A percentile compares a stretch with the other conserved stretches of the same genome.
phyloP scores from a whole-genome alignment of 2,888 invertebrate species.

The Microplitis deprimator region DNA sequence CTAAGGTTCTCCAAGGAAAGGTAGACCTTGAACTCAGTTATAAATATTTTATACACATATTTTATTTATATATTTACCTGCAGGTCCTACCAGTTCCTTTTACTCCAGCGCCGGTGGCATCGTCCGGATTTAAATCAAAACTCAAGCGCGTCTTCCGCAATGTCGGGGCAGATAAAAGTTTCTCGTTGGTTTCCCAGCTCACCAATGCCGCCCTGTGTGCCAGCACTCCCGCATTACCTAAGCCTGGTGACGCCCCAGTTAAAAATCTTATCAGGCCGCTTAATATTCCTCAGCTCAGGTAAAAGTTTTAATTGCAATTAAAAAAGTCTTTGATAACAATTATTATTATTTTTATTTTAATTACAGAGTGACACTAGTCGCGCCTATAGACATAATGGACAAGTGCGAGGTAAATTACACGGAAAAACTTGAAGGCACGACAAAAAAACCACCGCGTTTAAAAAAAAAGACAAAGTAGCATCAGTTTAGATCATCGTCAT shows the following conservation, averaged over 20 bases:
- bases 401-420: constrained; percentile 59
- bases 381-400: constrained; percentile 60
- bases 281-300: constrained; percentile 74
- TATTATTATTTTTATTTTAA: not conserved
- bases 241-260: constrained; percentile 73
- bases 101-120: constrained; percentile 56
- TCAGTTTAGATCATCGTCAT: constrained; percentile 39
- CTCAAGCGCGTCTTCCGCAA: constrained; percentile 75
- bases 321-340: no score
- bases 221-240: constrained; percentile 75
- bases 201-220: constrained; percentile 77
- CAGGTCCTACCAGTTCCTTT: constrained; percentile 51
- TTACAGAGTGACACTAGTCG: constrained; percentile 65
- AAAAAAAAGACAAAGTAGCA: constrained; percentile 73
- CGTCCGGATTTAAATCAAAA: constrained; percentile 74
- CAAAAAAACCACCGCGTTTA: constrained; percentile 69
- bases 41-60: constrained; percentile 12
- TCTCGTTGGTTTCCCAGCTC: constrained; percentile 74
- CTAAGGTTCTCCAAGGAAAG: constrained; percentile 73
- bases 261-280: constrained; percentile 75
- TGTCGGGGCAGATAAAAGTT: constrained; percentile 72
- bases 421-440: constrained; percentile 63
- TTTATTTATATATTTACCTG: constrained; percentile 15
- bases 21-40: constrained; percentile 60
- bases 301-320: constrained; percentile 19